Evolutionary conservation across 1,140 invertebrate species (phyloP).

Genomic region (Andrena cerasifolii): DNA sequence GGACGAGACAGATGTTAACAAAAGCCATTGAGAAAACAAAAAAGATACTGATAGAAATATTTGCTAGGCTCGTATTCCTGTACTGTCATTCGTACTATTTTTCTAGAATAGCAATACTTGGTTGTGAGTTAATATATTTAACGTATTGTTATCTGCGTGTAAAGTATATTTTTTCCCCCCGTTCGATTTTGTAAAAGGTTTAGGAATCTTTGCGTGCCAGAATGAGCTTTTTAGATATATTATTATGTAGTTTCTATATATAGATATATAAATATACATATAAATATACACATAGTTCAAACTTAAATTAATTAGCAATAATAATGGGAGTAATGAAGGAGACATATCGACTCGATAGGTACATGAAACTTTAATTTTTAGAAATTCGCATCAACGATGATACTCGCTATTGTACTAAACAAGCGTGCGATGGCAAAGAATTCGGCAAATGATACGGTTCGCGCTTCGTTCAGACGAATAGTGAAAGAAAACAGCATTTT

Average conservation of each 20-base stretch:
- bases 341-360: slow-evolving; percentile 47
- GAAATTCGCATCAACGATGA: slow-evolving; percentile 27
- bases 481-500: slow-evolving; percentile 42
- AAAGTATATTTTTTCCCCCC: background rate
- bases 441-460: slow-evolving; percentile 22
- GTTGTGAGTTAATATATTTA: slow-evolving; percentile 16
- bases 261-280: no score
- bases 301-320: slow-evolving; percentile 7
- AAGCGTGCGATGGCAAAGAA: background rate
- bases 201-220: background rate
- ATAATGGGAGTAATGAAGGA: slow-evolving; percentile 4
- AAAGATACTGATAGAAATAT: slow-evolving; percentile 6
- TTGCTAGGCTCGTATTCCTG: background rate
- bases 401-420: slow-evolving; percentile 23
- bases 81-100: background rate
- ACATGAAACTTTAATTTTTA: slow-evolving; percentile 14
- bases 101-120: slow-evolving; percentile 4
- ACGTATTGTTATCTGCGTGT: background rate
- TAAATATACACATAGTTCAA: background rate
- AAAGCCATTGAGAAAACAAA: background rate
- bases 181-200: background rate
- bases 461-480: slow-evolving; percentile 5
- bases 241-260: background rate
- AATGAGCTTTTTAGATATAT: no score
- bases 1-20: slow-evolving; percentile 1